Evolutionary conservation across 1,140 invertebrate genomes (phyloP).

Genomic region (Polypedilum pembai): DNA sequence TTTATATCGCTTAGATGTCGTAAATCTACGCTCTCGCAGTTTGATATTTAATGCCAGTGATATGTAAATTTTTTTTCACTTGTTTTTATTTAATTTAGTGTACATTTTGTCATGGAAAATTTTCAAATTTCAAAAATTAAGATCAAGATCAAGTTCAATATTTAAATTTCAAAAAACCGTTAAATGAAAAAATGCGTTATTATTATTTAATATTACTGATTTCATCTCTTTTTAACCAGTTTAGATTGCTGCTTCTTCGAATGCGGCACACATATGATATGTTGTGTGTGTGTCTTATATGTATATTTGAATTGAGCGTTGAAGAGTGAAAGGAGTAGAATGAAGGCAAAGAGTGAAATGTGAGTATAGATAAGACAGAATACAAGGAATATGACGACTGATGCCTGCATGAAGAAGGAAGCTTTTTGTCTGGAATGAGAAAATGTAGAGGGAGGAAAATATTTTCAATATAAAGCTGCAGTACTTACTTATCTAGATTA

Average conservation of each 20-base stretch:
- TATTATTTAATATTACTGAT: too few relatives aligned
- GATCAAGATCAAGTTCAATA: too few relatives aligned
- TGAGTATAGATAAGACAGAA: not conserved
- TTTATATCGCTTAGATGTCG: not conserved
- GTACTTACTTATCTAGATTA: conserved; percentile 26
- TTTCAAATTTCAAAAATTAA: too few relatives aligned
- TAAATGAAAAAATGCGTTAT: too few relatives aligned
- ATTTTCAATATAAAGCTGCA: conserved; percentile 20
- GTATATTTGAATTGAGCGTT: too few relatives aligned
- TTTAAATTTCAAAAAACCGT: too few relatives aligned
- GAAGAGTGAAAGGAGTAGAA: not conserved
- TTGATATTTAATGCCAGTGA: conserved; percentile 1
- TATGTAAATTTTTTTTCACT: conserved; percentile 4
- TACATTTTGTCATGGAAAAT: too few relatives aligned
- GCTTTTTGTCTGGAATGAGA: not conserved
- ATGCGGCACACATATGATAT: too few relatives aligned
- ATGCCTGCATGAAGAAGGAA: too few relatives aligned
- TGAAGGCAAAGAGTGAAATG: not conserved
- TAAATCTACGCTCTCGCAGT: not conserved
- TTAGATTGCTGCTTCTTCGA: too few relatives aligned
- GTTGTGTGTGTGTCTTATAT: too few relatives aligned
- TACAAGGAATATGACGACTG: not conserved
- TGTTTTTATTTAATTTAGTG: too few relatives aligned
- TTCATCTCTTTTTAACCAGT: not conserved
- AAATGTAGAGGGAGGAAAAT: not conserved